A percentile compares a stretch with the other conserved stretches of the same genome.
Conservation (phyloP, 2,888 invertebrate species). For the Agrotis exclamationis region DNA sequence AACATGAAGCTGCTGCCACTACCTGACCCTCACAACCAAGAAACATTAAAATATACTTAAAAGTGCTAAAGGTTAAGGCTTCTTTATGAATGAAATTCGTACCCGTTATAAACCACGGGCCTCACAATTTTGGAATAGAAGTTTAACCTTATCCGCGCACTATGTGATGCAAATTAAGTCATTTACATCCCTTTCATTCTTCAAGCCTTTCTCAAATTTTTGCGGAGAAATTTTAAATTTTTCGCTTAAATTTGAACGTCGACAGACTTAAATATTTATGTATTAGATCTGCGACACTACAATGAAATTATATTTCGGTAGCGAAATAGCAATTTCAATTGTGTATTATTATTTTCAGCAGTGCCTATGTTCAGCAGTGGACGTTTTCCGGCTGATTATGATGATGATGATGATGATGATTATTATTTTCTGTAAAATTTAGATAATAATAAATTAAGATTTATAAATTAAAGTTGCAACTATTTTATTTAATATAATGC, state of each 20-base stretch:
- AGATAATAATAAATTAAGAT: too few relatives aligned
- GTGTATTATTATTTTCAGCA: too few relatives aligned
- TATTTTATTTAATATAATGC: too few relatives aligned
- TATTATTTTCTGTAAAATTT: too few relatives aligned
- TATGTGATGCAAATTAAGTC: constrained; percentile 82
- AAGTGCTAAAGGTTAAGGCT: background rate
- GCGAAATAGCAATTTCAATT: constrained; percentile 11
- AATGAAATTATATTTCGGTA: constrained; percentile 40
- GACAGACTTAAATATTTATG: constrained; percentile 41
- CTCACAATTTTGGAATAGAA: constrained; percentile 40
- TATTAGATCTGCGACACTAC: constrained; percentile 33
- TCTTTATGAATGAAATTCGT: constrained; percentile 12
- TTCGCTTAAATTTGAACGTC: constrained; percentile 31
- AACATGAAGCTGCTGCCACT: background rate
- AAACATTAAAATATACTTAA: constrained; percentile 1
- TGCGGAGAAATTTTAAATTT: constrained; percentile 47
- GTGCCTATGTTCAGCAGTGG: too few relatives aligned
- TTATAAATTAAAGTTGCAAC: too few relatives aligned
- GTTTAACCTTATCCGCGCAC: constrained; percentile 58
- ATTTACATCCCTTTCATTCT: constrained; percentile 83
- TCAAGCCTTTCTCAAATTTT: constrained; percentile 68
- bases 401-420: too few relatives aligned
- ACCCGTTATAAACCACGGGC: constrained; percentile 3
- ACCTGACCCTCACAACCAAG: background rate
- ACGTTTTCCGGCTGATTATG: too few relatives aligned